A percentile compares a stretch with the other conserved stretches of the same genome.
phyloP scores from a whole-genome alignment of 1,140 invertebrate genomes.

The Liolophura sinensis region DNA sequence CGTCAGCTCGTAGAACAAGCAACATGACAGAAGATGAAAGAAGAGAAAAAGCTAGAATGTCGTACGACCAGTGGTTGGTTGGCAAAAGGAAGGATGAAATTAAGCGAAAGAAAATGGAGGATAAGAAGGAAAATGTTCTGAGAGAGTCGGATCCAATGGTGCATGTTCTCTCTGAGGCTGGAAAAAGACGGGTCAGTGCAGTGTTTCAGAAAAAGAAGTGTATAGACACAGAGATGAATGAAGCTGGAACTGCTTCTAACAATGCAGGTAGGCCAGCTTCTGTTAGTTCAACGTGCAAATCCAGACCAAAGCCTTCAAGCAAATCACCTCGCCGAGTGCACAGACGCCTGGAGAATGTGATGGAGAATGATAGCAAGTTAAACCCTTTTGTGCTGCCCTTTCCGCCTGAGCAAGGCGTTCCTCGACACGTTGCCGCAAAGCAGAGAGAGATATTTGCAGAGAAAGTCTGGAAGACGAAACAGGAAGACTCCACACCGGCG shows the following conservation, averaged over 20 bases:
- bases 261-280: no score
- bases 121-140: background rate
- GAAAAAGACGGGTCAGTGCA: no score
- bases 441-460: slow-evolving; percentile 31
- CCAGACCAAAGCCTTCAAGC: no score
- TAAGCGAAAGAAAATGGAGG: slow-evolving; percentile 23
- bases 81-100: slow-evolving; percentile 37
- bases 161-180: no score
- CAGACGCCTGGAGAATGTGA: slow-evolving; percentile 11
- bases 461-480: no score
- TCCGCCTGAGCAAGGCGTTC: slow-evolving; percentile 30
- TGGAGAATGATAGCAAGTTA: slow-evolving; percentile 23
- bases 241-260: no score
- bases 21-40: slow-evolving; percentile 4
- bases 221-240: no score
- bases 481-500: no score
- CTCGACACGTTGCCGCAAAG: slow-evolving; percentile 28
- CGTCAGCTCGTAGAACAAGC: background rate
- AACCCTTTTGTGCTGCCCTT: slow-evolving; percentile 41
- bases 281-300: no score
- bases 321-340: no score
- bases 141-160: no score
- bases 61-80: slow-evolving; percentile 45
- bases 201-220: no score
- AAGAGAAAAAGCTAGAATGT: slow-evolving; percentile 26